These are phyloP conservation scores for Electrona antarctica DNA, from an alignment of 2,113 vertebrate genomes.

Conservation along the genomic window DNA sequence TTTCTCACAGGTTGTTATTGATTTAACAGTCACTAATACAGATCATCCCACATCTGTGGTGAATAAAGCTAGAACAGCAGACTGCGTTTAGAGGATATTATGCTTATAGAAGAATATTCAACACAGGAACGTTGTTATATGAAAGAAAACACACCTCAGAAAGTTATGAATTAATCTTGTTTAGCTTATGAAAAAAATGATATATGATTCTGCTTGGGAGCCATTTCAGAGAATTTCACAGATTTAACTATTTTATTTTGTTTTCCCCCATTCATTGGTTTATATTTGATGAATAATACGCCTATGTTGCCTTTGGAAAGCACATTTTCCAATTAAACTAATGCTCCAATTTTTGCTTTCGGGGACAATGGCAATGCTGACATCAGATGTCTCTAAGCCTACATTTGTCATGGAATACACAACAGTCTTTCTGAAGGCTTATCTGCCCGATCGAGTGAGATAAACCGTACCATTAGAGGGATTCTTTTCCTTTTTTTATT, in stretches of 20 bases:
- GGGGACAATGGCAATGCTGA: slow-evolving; percentile 22
- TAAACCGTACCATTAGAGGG: slow-evolving; percentile 18
- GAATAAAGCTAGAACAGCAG: slow-evolving; percentile 10
- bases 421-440: slow-evolving; percentile 30
- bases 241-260: too few species aligned
- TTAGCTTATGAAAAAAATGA: too few species aligned
- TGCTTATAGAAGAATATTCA: not conserved
- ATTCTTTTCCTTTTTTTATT: slow-evolving; percentile 16
- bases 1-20: slow-evolving; percentile 4
- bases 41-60: slow-evolving; percentile 17
- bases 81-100: not conserved
- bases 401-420: slow-evolving; percentile 35
- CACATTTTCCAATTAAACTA: too few species aligned
- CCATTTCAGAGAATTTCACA: too few species aligned
- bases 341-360: too few species aligned
- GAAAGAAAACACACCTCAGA: slow-evolving; percentile 9
- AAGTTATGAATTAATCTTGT: too few species aligned
- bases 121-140: too few species aligned
- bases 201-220: too few species aligned
- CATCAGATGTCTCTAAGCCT: slow-evolving; percentile 18
- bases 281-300: too few species aligned
- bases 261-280: too few species aligned
- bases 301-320: too few species aligned
- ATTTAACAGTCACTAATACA: not conserved
- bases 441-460: slow-evolving; percentile 18